Base-by-base conservation (phyloP, 2,888 invertebrate species). In the Diploptera punctata region DNA sequence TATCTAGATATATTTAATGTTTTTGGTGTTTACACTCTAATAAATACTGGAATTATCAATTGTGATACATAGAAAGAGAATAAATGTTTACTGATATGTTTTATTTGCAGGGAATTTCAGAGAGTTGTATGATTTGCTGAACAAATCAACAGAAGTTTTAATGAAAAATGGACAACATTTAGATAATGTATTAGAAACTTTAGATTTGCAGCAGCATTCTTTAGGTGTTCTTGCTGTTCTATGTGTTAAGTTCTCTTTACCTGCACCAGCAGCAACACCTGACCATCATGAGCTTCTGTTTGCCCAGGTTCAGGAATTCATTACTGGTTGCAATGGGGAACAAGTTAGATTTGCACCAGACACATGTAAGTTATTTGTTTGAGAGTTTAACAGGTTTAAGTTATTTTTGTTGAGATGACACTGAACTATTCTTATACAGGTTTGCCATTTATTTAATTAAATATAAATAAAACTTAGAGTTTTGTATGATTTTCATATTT, bases 131-230 rank as follows among this genome's bases (percentile, higher is more conserved):
- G 93, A 92, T 73, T 87, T 90, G 77, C 87, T 94, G 77, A 87
- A 86, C 72, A 93, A 94, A 81, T 93, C 93, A n/a, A 89, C 89
- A 70, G 95, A 97, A 74, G 86, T 93, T 2, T 84, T 97, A 70
- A 86, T 91, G 76, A 92, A 94, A 81, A 95, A 96, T 84, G 89
- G 90, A 77, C 91, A 90, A 76, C 94, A 95, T 80, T 86, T 98
- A 77, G 95, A 93, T 81, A 96, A 93, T 82, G 96, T 97, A 38
- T 84, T 98, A 78, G 97, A 95, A 82, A 96, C 97, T 0, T 86
- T 98, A 74, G 94, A 97, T 81, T 86, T 94, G 73, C 95, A 97
- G 80, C 94, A 96, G 80, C 96, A 98, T 84, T 95, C 97, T 9
- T 84, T 97, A 72, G 97, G 96, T 65, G 91, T 96, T 69, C 84